Conservation (phyloP, 2,888 invertebrate genomes). For the Orchesellides sinensis region DNA sequence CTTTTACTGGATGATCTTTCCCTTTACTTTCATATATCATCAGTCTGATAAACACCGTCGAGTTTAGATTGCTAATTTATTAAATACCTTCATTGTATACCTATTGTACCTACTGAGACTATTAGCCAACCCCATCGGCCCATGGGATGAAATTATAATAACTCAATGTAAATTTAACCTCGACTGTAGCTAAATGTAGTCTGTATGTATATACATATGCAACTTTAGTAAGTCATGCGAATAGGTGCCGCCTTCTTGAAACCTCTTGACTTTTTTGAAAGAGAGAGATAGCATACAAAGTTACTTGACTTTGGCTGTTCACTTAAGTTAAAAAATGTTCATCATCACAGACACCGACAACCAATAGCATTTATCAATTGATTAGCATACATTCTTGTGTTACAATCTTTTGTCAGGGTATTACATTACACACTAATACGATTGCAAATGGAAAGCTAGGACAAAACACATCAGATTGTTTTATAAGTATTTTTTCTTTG, state of each 20-base stretch:
- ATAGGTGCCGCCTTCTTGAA: slow-evolving; percentile 13
- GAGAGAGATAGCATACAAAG: too few species aligned
- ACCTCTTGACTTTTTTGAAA: not conserved
- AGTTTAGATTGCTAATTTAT: slow-evolving; percentile 15
- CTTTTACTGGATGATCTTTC: not conserved
- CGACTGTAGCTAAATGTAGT: not conserved
- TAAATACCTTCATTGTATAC: not conserved
- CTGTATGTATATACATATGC: not conserved
- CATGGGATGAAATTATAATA: not conserved
- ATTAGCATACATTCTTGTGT: slow-evolving; percentile 19
- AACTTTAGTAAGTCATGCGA: not conserved
- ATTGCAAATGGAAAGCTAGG: slow-evolving; percentile 2
- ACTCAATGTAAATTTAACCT: not conserved
- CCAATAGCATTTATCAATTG: slow-evolving; percentile 22
- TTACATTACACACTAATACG: not conserved
- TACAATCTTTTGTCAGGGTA: not conserved
- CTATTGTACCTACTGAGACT: not conserved
- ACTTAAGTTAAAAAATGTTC: not conserved
- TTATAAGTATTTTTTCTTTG: not conserved
- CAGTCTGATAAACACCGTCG: not conserved
- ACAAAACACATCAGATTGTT: not conserved
- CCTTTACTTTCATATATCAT: not conserved
- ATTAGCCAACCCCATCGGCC: slow-evolving; percentile 1
- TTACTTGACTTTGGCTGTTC: not conserved
- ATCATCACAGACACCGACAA: slow-evolving; percentile 20